Evolutionary conservation across 2,797 vertebrate species (phyloP), one percentile per base, ranked within the genome.

Genomic region (Delichon dasypus): DNA sequence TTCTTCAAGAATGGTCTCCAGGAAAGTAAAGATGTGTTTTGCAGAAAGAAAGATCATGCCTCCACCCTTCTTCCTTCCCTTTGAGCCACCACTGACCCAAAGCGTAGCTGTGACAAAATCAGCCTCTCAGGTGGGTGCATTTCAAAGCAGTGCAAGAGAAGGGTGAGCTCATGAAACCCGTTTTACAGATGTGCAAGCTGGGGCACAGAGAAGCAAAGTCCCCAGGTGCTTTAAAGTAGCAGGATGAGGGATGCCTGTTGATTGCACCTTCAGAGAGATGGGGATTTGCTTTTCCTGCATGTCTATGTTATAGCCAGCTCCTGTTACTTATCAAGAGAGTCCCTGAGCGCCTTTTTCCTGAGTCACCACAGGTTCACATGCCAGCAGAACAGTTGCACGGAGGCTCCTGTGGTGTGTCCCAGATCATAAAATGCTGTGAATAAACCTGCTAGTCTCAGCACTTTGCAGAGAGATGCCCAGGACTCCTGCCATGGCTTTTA

Each of bases 301-400:
- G 66, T 88, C 92, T 92, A 53, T 84, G 94, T 91, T 60, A 78
- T 34, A 89, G 81, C 67, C 78, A 95, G 5, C 70, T 94, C 57
- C 81, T 79, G 55, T 80, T 66, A 61, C 81, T 91, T 77, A 84
- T 18, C 64, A 95, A 84, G 70, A 64, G 58, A 83, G 76, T 34
- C 76, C 74, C 71, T 1, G 5, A 87, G 67, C 0, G 0, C 45
- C 60, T 88, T 88, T 81, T 89, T 76, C 89, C 89, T 89, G 91
- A 91, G 82, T 92, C 89, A 91, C 60, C 7, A 32, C 91, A 93
- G 76, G 68, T 73, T 88, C 73, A 64, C 19, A 40, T 88, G 93
- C 92, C 94, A 95, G 92, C 62, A 88, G 85, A 95, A 94, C 93
- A 96, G 94, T 95, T 96, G 94, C 70, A 89, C 18, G 0, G 70